Evolutionary conservation across 2,113 vertebrate species (phyloP), one percentile per base, ranked within the genome.

Genomic region (Heterotis niloticus): DNA sequence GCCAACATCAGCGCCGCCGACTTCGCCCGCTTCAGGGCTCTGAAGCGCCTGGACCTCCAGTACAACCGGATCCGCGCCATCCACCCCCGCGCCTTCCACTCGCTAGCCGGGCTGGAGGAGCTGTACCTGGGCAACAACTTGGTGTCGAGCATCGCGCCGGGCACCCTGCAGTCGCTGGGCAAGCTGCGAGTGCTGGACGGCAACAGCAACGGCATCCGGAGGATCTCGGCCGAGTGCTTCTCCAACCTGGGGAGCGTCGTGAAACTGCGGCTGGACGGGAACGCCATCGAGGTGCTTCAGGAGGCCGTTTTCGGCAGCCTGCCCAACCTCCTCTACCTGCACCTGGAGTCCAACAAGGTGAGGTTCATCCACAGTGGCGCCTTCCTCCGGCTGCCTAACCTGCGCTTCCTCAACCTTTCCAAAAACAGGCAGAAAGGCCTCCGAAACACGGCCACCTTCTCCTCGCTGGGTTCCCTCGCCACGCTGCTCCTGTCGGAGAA

Each of bases 121-220:
- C 93, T 98, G 3, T 98, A 97, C 84, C 81, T 98, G 89, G 97
- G 97, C 56, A 96, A 99, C 84, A 99, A 99, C 83, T 89, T 92
- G 77, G 83, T 99, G 79, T 89, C 93, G 0, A 84, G 82, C 0
- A 81, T 98, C 51, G 87, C 88, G 0, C 87, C 93, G 0, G 95
- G 94, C 81, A 95, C 94, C 0, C 90, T 98, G 69, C 90, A 93
- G 0, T 85, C 93, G 0, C 84, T 98, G 75, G 92, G 87, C 79
- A 96, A 94, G 79, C 87, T 99, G 64, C 91, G 94, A 34, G 91
- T 96, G 79, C 92, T 98, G 17, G 95, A 95, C 0, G 89, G 93
- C 68, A 99, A 99, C 0, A 90, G 94, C 51, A 99, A 99, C 59
- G 88, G 89, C 82, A 92, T 99, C 2, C 83, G 82, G 65, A 92